These are phyloP conservation scores for Hoplodrina blanda DNA, from an alignment of 2,888 invertebrate genomes.

Conservation along the genomic window DNA sequence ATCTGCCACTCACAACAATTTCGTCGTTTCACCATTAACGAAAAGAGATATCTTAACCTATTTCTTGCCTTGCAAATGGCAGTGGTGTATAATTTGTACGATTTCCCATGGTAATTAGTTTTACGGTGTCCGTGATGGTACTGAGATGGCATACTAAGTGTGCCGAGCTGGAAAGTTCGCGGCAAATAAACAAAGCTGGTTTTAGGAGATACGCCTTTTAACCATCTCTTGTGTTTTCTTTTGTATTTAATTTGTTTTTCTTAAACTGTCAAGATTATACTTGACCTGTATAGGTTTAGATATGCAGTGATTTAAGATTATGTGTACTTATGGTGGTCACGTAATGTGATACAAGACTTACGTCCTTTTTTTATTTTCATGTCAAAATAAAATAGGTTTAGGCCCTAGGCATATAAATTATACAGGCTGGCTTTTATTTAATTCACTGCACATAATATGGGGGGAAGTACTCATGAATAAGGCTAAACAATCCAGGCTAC, in stretches of 20 bases:
- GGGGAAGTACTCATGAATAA: too few species aligned
- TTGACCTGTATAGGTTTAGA: conserved; percentile 3
- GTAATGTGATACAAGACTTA: too few species aligned
- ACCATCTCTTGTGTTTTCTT: conserved; percentile 25
- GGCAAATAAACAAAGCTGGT: conserved; percentile 39
- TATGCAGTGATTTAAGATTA: background rate
- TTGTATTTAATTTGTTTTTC: conserved; percentile 5
- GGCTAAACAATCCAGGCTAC: too few species aligned
- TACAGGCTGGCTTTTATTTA: too few species aligned
- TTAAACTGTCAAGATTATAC: conserved; percentile 1
- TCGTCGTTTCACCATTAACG: conserved; percentile 12
- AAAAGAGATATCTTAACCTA: conserved; percentile 45
- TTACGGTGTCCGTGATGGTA: conserved; percentile 53
- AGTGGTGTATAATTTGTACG: conserved; percentile 57
- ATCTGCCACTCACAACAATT: conserved; percentile 15
- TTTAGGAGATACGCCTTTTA: conserved; percentile 36
- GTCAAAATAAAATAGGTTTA: too few species aligned
- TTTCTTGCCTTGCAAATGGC: conserved; percentile 29
- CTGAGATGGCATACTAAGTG: conserved; percentile 55
- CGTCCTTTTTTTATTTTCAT: too few species aligned
- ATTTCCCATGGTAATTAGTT: conserved; percentile 56
- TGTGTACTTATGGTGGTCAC: too few species aligned
- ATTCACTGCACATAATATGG: too few species aligned
- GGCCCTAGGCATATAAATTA: too few species aligned
- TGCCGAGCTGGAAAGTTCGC: conserved; percentile 52